phyloP scores from a whole-genome alignment of 2,113 vertebrate species.

The Lutjanus erythropterus region DNA sequence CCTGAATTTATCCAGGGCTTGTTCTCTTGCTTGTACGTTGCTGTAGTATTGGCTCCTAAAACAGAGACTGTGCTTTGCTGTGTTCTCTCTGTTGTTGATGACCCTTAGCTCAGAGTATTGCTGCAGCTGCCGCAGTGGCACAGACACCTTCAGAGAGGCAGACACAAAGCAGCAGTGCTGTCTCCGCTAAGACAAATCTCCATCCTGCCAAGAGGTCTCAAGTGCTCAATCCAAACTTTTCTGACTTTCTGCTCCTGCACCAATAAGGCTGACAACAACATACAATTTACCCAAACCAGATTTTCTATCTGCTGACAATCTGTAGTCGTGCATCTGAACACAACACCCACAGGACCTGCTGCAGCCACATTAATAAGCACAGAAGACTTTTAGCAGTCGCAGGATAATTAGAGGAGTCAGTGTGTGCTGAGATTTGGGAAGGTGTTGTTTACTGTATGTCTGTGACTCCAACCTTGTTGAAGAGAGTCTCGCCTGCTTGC shows the following conservation, averaged over 20 bases:
- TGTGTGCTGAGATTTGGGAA: not conserved
- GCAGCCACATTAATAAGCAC: not conserved
- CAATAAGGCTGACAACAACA: not conserved
- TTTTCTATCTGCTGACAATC: not conserved
- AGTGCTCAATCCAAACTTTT: not conserved
- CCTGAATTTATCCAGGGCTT: not conserved
- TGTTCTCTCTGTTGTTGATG: conserved; percentile 17
- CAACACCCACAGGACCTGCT: conserved; percentile 8
- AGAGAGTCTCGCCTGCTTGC: not conserved
- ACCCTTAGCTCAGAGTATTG: conserved; percentile 22
- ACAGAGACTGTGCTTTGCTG: not conserved
- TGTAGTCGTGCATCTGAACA: conserved; percentile 2
- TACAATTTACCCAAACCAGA: not conserved
- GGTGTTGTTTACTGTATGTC: conserved; percentile 6
- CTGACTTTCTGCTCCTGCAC: conserved; percentile 13
- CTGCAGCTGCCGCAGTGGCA: conserved; percentile 8
- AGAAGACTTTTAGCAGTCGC: not conserved
- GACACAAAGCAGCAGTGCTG: conserved; percentile 22
- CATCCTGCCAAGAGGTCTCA: not conserved
- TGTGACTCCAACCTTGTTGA: not conserved
- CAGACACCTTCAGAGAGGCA: not conserved
- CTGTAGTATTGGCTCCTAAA: not conserved
- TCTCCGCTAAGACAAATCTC: conserved; percentile 22
- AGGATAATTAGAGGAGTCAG: not conserved
- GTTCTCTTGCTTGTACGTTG: not conserved